Base-by-base conservation (phyloP, 2,888 invertebrate species). In the Melanostoma scalare region DNA sequence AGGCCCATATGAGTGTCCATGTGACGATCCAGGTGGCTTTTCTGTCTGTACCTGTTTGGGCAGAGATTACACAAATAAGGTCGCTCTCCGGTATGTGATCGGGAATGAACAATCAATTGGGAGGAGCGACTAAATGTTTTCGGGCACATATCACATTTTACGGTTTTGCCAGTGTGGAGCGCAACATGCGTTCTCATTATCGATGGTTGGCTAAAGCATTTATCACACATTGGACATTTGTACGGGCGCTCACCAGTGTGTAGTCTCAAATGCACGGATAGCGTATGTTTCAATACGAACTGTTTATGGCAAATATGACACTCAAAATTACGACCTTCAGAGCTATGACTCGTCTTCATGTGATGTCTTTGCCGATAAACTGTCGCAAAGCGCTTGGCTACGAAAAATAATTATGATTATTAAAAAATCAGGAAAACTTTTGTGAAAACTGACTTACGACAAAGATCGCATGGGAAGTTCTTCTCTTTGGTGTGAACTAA, bases 21-120 rank as follows among this genome's bases (percentile, higher is more conserved):
- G 68, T 88, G 87, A 3, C 87, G 87, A 80, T 87, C 87, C 55
- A 88, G 79, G 38, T 87, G 87, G 2, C 87, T 87, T 61, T 86
- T 86, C 56, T 87, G 87, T 58, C 86, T 86, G 72, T 87, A 87
- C 6, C 85, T 74, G 30, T 79, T 84, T 1, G 86, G 72, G 58
- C 88, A 88, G 3, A 86, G 10, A 20, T 77, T 44, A 35, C 88
- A 88, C 8, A 78, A 61, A 55, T 87, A 88, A 8, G 88, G 88
- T 8, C 86, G 73, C 40, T 87, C 81, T 10, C 87, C 88, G 2
- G 86, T 87, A 63, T 88, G 88, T 8, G 81, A 76, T 6, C 87
- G 81, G 61, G 80, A 60, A 77, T 88, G 88, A 0, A 87, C 58
- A 73, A 87, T 87, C 20, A 88, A 61, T 56, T 87, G 86, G 1